A percentile compares a stretch with the other conserved stretches of the same genome.
Conservation (phyloP, 2,888 invertebrate genomes). For the Agriopis aurantiaria region DNA sequence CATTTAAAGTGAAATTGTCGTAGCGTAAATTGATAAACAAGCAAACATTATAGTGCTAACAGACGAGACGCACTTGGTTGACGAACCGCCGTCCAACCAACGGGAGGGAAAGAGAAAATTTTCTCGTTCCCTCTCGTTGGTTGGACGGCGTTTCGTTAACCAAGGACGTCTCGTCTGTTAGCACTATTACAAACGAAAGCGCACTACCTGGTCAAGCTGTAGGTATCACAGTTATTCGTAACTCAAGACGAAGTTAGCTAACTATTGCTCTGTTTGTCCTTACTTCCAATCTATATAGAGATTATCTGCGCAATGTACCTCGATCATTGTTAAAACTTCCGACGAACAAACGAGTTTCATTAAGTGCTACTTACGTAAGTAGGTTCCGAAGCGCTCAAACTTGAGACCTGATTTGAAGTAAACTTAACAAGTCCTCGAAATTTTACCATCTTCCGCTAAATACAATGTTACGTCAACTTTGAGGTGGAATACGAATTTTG, state of each 20-base stretch:
- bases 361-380: conserved; percentile 44
- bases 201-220: neutral
- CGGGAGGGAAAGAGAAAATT: too few species aligned
- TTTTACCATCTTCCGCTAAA: conserved; percentile 27
- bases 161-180: too few species aligned
- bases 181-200: neutral
- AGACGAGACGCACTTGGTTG: too few species aligned
- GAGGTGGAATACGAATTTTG: conserved; percentile 23
- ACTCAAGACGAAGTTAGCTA: conserved; percentile 38
- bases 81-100: too few species aligned
- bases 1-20: too few species aligned
- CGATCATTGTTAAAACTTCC: conserved; percentile 57
- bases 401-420: conserved; percentile 33
- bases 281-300: conserved; percentile 39
- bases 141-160: too few species aligned
- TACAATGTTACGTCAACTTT: conserved; percentile 28
- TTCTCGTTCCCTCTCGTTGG: too few species aligned
- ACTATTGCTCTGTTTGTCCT: conserved; percentile 53
- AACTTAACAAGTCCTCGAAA: conserved; percentile 34
- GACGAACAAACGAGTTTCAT: conserved; percentile 52
- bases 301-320: conserved; percentile 56
- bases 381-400: conserved; percentile 30
- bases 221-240: conserved; percentile 44
- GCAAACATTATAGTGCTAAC: too few species aligned
- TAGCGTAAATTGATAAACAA: too few species aligned